A percentile compares a stretch with the other conserved stretches of the same genome.
phyloP scores from a whole-genome alignment of 2,113 vertebrate species.

The Brachypodius melanocephalos region DNA sequence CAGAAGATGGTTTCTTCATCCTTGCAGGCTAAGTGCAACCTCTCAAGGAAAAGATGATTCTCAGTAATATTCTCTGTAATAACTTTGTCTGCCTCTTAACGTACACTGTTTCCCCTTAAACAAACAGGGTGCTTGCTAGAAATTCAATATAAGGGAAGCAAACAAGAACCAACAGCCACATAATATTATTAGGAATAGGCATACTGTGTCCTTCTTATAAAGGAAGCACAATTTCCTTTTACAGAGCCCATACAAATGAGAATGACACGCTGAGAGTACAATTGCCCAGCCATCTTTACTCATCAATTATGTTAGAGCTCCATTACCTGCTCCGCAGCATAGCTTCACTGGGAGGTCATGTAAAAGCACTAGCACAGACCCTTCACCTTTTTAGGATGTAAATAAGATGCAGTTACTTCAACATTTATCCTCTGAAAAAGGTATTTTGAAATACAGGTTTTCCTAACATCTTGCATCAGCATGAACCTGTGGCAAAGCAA shows the following conservation, averaged over 20 bases:
- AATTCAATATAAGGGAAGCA: background rate
- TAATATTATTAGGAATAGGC: background rate
- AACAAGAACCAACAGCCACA: background rate
- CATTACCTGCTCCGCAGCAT: background rate
- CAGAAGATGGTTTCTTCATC: background rate
- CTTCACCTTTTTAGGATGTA: background rate
- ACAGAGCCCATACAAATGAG: background rate
- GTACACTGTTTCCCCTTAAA: background rate
- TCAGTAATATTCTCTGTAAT: background rate
- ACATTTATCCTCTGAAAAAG: background rate
- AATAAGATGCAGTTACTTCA: background rate
- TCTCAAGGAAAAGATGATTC: background rate
- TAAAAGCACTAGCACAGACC: background rate
- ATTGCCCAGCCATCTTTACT: background rate
- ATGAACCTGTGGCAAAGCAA: background rate
- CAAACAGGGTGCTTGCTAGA: background rate
- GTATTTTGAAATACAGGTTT: background rate
- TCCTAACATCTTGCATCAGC: background rate
- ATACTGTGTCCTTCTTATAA: background rate
- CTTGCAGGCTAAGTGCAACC: background rate
- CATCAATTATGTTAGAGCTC: background rate
- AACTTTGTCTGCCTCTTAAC: background rate
- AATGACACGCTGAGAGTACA: background rate
- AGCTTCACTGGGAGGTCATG: fast-evolving
- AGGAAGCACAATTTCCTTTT: background rate